Evolutionary conservation across 2,113 vertebrate species (phyloP).

Genomic region (Meleagris gallopavo): DNA sequence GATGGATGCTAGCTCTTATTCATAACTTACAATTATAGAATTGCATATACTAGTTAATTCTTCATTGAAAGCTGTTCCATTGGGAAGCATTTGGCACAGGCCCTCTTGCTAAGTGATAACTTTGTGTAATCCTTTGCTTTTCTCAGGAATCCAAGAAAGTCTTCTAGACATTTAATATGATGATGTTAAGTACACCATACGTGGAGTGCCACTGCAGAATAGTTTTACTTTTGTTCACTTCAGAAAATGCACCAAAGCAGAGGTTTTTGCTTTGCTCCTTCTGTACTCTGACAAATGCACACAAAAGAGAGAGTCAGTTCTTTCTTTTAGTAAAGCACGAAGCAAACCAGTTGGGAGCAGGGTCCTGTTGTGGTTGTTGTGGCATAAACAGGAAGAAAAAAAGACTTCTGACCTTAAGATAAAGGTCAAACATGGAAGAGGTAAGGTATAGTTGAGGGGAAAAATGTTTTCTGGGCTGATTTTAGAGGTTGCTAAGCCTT

Average conservation of each 20-base stretch:
- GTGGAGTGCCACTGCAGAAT: neutral
- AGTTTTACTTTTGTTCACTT: neutral
- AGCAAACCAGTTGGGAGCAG: neutral
- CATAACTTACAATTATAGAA: neutral
- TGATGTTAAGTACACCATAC: neutral
- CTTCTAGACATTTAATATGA: neutral
- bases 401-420: neutral
- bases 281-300: no score
- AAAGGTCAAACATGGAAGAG: neutral
- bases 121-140: neutral
- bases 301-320: neutral
- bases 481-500: neutral
- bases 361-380: neutral
- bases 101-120: neutral
- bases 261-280: neutral
- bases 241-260: neutral
- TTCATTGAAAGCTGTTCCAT: neutral
- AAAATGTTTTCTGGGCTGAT: neutral
- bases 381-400: neutral
- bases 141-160: neutral
- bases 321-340: neutral
- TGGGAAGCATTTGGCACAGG: neutral
- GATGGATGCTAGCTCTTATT: neutral
- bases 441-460: neutral
- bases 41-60: neutral